Evolutionary conservation across 2,113 vertebrate genomes (phyloP), one percentile per base, ranked within the genome.

Genomic region (Ophthalmolycus amberensis): DNA sequence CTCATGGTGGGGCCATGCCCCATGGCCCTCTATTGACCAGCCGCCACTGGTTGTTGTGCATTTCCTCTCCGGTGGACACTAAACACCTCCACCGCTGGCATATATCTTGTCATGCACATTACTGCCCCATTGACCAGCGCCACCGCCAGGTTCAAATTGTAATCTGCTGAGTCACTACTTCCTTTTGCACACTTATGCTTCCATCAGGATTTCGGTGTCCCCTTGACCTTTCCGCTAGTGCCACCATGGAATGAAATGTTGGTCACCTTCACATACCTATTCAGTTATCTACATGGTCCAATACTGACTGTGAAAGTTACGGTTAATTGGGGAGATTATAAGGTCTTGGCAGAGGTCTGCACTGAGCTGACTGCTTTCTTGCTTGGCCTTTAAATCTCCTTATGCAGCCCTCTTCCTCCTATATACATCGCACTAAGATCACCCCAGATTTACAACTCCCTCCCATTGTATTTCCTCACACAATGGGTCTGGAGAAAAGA

Each of bases 381-480:
- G 32, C 58, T 65, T 84, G 69, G 87, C 90, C 89, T 90, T 88
- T 87, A 84, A 88, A 87, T 89, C 90, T 88, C 65, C 38, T 34
- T 66, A 40, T 70, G 63, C 75, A 71, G 67, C 54, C 63, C 32
- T 68, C 75, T 38, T 40, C 56, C 62, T 82, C 15, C 75, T 65
- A 16, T 66, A 70, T 38, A 56, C 67, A 50, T 29, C 1, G 5
- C 34, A 48, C 71, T 32, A 56, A 77, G 77, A 80, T 82, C 75
- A 90, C 83, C 77, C 60, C 81, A 82, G 84, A 89, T 89, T 85
- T 85, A 79, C 75, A 89, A 76, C 79, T 83, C 80, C 76, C 72
- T 78, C 67, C 76, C 69, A 75, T 90, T 88, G 75, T 79, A 37
- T 84, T 85, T 73, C 73, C 64, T 52, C 73, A 59, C 85, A 89